Percentiles rank a stretch among this genome's conserved stretches.
Conservation (phyloP, 2,113 vertebrate species). For the Amazona guildingii region DNA sequence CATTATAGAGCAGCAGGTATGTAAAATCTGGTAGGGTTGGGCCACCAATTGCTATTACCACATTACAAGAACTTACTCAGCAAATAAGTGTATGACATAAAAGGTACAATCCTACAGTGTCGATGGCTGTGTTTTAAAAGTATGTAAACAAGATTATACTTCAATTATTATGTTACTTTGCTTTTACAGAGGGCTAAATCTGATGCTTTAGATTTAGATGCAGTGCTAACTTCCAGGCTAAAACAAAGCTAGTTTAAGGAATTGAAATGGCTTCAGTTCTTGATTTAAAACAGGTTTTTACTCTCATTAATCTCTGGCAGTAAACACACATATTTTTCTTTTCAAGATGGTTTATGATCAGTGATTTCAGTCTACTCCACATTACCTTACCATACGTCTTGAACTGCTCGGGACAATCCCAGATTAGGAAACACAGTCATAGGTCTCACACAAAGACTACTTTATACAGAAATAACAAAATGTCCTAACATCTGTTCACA, state of each 20-base stretch:
- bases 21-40: background rate
- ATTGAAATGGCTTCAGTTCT: constrained; percentile 44
- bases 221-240: constrained; percentile 30
- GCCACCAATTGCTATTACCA: background rate
- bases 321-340: constrained; percentile 65
- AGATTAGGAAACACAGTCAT: constrained; percentile 17
- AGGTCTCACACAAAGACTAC: constrained; percentile 4
- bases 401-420: constrained; percentile 50
- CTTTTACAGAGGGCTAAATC: constrained; percentile 37
- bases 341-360: constrained; percentile 69
- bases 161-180: constrained; percentile 36
- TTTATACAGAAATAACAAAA: constrained; percentile 41
- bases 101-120: background rate
- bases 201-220: constrained; percentile 33
- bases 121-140: background rate
- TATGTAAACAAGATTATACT: constrained; percentile 18
- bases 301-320: constrained; percentile 56
- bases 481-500: constrained; percentile 17
- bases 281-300: constrained; percentile 69
- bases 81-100: background rate
- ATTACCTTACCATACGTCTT: constrained; percentile 50
- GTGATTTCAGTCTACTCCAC: constrained; percentile 44
- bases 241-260: constrained; percentile 41
- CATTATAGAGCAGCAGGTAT: background rate
- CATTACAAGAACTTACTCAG: background rate